Evolutionary conservation across 2,113 vertebrate species (phyloP).

Genomic region (Jaculus jaculus): DNA sequence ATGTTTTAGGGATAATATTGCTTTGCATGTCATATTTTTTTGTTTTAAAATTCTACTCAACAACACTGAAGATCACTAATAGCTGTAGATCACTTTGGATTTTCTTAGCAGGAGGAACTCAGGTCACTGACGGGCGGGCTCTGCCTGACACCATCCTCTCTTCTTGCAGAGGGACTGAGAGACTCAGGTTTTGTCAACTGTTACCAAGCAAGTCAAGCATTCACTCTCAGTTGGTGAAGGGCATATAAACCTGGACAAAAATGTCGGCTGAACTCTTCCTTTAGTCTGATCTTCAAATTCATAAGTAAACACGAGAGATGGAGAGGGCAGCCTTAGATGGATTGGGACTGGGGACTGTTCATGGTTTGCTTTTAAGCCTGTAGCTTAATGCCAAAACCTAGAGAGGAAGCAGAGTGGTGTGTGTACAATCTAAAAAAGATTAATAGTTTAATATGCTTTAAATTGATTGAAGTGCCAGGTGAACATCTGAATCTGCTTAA

Average conservation of each 20-base stretch:
- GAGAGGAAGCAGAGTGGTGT: not conserved
- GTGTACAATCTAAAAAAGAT: not conserved
- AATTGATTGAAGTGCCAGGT: conserved; percentile 9
- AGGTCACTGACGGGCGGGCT: not conserved
- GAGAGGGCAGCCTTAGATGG: not conserved
- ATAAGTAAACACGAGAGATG: not conserved
- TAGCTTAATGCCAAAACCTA: not conserved
- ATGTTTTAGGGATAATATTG: not conserved
- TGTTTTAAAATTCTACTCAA: not conserved
- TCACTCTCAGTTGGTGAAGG: not conserved
- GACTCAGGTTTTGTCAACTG: not conserved
- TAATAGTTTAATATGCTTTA: conserved; percentile 9
- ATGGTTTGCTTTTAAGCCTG: not conserved
- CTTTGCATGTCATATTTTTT: not conserved
- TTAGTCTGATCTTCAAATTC: not conserved
- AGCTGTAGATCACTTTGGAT: not conserved
- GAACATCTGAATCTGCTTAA: conserved; percentile 21
- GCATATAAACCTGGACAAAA: not conserved
- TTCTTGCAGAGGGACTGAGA: not conserved
- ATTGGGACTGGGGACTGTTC: not conserved
- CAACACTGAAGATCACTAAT: conserved; percentile 5
- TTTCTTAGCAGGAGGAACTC: not conserved
- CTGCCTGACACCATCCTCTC: not conserved
- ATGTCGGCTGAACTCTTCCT: not conserved
- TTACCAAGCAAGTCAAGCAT: not conserved